Evolutionary conservation across 2,888 invertebrate species (phyloP), one percentile per base, ranked within the genome.

Genomic region (Onthophagus sagittarius): DNA sequence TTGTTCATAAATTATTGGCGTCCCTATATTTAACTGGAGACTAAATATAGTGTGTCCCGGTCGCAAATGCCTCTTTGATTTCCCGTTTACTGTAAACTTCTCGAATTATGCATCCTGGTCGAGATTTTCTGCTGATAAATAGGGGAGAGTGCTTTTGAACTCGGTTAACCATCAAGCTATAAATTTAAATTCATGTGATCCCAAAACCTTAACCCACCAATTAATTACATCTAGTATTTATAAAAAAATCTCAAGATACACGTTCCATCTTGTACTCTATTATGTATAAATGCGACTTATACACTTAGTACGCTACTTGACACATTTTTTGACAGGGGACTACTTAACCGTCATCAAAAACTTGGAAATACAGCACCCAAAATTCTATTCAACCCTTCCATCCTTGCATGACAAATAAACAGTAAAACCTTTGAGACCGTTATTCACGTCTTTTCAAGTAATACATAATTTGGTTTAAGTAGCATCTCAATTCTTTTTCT

Each of bases 21-120:
- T 15, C 23, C 32, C 23, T 67, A 67, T 67, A 67, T 67, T 67
- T 67, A 67, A 67, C 67, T 11, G 67, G n/a, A n/a, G 31, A 67
- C 67, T 67, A 67, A 67, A 67, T 67, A 67, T 67, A 67, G 67
- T 31, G 7, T n/a, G 39, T 9, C 39, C 11, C 39, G 39, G 39
- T 53, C 39, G 39, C 39, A 11, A 53, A 53, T 53, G 39, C 39
- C 5, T 53, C 39, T 53, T 53, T 53, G 39, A 53, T 53, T 53
- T 53, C 39, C 39, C 39, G 39, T 53, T 53, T 53, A 53, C 9
- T 53, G 39, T 53, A 53, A 53, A 53, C 39, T 4, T 7, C 39
- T 53, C 39, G 39, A 53, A 53, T 53, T 53, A 53, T 53, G 39
- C 39, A 11, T 53, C 39, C 39, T 53, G 39, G 39, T 2, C 39